Percentiles rank a stretch among this genome's conserved stretches.
Conservation (phyloP, 2,888 invertebrate species). For the Amblyjoppa proteus region DNA sequence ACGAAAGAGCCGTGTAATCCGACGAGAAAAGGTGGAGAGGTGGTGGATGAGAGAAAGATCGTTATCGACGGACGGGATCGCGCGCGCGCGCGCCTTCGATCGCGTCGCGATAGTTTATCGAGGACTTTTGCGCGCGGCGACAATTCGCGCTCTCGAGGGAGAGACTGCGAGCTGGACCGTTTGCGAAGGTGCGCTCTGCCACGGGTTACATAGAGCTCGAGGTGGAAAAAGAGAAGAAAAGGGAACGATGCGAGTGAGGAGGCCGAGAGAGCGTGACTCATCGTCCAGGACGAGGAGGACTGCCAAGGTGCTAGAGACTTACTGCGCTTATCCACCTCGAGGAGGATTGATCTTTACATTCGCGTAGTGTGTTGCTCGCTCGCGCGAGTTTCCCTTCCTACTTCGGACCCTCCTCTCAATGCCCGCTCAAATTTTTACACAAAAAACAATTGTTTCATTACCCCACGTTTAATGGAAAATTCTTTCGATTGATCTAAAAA, state of each 20-base stretch:
- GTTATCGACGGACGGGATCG: constrained; percentile 60
- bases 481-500: too few relatives aligned
- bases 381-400: constrained; percentile 33
- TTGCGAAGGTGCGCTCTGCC: constrained; percentile 26
- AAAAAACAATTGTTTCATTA: too few relatives aligned
- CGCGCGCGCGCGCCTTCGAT: constrained; percentile 49
- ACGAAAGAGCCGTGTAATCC: constrained; percentile 6
- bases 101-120: constrained; percentile 66
- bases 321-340: constrained; percentile 54
- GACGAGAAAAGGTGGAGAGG: constrained; percentile 8
- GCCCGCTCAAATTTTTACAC: background rate
- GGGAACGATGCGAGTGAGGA: constrained; percentile 10
- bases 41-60: constrained; percentile 42
- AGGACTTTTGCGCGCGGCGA: constrained; percentile 59
- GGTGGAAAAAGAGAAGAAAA: constrained; percentile 36
- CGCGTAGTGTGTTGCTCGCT: constrained; percentile 23
- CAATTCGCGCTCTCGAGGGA: constrained; percentile 60
- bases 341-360: constrained; percentile 62
- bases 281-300: constrained; percentile 54
- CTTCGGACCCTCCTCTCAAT: background rate
- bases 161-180: constrained; percentile 43
- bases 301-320: constrained; percentile 49
- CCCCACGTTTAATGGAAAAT: too few relatives aligned
- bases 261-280: constrained; percentile 58
- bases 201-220: constrained; percentile 29